These are phyloP conservation scores for Pygmarrhopalites habei DNA, from an alignment of 1,140 invertebrate genomes.

Conservation along the genomic window DNA sequence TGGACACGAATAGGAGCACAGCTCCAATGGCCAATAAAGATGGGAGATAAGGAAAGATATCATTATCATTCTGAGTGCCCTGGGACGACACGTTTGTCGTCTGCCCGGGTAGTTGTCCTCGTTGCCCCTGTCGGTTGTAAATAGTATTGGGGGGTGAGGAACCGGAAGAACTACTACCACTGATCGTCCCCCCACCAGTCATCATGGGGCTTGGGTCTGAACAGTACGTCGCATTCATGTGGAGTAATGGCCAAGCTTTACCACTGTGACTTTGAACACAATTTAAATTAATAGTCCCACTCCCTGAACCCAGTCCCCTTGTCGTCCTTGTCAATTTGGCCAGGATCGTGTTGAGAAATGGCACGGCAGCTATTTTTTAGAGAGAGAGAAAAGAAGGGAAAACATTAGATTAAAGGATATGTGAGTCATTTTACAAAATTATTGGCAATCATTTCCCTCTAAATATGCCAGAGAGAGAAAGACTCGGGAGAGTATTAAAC, in stretches of 20 bases:
- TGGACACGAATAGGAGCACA: constrained; percentile 40
- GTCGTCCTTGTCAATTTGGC: neutral
- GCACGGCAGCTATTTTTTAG: no score
- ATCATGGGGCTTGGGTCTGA: neutral
- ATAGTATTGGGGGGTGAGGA: no score
- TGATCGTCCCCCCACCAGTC: neutral
- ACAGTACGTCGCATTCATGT: constrained; percentile 5
- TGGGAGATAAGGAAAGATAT: constrained; percentile 31
- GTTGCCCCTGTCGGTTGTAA: neutral
- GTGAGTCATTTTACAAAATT: no score
- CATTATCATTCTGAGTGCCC: neutral
- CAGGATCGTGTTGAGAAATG: no score
- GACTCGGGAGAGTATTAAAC: no score
- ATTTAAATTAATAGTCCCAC: constrained; percentile 12
- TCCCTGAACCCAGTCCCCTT: neutral
- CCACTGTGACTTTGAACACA: constrained; percentile 9
- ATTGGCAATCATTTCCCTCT: neutral
- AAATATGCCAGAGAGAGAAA: neutral
- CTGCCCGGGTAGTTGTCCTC: neutral
- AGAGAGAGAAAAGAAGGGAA: no score
- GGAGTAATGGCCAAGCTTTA: neutral
- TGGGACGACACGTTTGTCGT: neutral
- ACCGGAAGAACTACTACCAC: no score
- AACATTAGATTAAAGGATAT: no score
- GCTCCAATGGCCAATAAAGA: constrained; percentile 38